Evolutionary conservation across 1,140 invertebrate species (phyloP), one percentile per base, ranked within the genome.

Genomic region (Drosophila eugracilis): DNA sequence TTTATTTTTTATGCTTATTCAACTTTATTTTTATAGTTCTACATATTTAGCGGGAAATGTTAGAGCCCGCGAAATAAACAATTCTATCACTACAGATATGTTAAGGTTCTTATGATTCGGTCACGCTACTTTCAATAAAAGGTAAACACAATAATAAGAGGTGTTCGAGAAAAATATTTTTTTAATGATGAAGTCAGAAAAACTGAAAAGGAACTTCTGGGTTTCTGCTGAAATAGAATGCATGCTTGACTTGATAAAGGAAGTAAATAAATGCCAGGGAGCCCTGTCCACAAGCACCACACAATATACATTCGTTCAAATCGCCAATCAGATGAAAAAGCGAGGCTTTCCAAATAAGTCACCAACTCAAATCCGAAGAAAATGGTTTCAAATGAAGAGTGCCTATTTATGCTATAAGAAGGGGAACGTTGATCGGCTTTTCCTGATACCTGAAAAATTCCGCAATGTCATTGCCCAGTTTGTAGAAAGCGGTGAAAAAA

Each of bases 301-400:
- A 1, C 89, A 90, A 19, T 79, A 74, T 15, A 90, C 88, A 7
- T 90, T 90, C 48, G 60, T 83, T 1, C 83, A 81, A 62, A 90
- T 90, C 19, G 88, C 88, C 1, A 81, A 63, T 22, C 86, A 81
- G 54, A 90, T 90, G 88, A 90, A 75, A 49, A 84, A 71, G n/a
- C 37, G 48, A 22, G 88, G 88, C 17, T 90, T 90, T 41, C 79
- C 89, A 5, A 90, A 90, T 22, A 90, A 90, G 66, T 78, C 83
- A 1, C 83, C 88, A 6, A 81, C 88, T 1, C 88, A 90, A 63
- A 83, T 90, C 3, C 44, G 88, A 53, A 65, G 88, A 7, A 90
- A 90, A 32, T 90, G 88, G 88, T 90, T 90, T 69, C 88, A 90
- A 58, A 90, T 90, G 88, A 90, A 90, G 34, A 90, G 88, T 4